Base-by-base conservation (phyloP, 2,797 vertebrate species). In the Loris lydekkerianus region DNA sequence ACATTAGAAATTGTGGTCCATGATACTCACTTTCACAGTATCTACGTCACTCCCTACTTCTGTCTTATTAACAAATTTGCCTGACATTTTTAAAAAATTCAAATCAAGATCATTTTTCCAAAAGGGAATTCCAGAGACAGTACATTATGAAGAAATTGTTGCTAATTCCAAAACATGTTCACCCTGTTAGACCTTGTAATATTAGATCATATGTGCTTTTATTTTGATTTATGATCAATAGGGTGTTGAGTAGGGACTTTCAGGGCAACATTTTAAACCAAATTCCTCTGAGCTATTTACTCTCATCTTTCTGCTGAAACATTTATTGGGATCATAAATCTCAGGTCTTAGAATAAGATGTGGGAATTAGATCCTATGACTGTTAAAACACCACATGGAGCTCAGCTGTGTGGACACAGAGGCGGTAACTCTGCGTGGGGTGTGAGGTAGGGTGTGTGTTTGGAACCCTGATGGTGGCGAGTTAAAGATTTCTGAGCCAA, bases 81-180 rank as follows among this genome's bases (percentile, higher is more conserved):
- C 80, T 60, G 6, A 7, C 90, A 11, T 34, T 58, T 89, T 56
- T 53, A 7, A 11, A 73, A 91, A 70, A 46, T 56, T 92, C 40
- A 89, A 81, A 80, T 86, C 46, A 94, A 96, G 69, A 49, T 49
- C 9, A 63, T 49, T 88, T 14, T 49, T 90, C 53, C 40, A 58
- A 90, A 96, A 92, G 31, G 29, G 11, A 69, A 90, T 49, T 90
- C 93, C 56, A 87, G 89, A 95, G 72, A 83, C 93, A 83, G 88
- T 84, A 63, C 2, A 69, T 34, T 63, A 89, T 13, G 56, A 95
- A 97, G 49, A 56, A 23, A 86, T 53, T 75, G 3, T 69, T 95
- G 34, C 60, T 93, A 91, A 96, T 93, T 96, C 73, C 73, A 95
- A 95, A 97, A 75, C 25, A 87, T 25, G 89, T 94, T 97, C 75